phyloP scores from a whole-genome alignment of 2,113 vertebrate species.

The Vidua chalybeata region DNA sequence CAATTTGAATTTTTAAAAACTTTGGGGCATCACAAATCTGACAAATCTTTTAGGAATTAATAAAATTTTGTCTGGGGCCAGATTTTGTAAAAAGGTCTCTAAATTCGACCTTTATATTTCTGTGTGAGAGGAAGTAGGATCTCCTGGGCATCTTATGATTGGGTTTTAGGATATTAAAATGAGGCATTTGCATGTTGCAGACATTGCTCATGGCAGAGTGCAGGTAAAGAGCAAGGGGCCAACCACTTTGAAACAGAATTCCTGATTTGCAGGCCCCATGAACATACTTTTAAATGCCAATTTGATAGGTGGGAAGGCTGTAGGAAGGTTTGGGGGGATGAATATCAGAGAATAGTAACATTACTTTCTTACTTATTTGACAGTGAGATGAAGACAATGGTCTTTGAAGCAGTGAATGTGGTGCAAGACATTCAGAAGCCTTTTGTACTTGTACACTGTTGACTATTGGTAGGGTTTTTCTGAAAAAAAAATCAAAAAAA shows the following conservation, averaged over 20 bases:
- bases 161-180: not conserved
- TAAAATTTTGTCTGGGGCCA: not conserved
- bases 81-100: not conserved
- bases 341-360: not conserved
- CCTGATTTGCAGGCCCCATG: not conserved
- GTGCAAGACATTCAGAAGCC: not conserved
- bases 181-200: not conserved
- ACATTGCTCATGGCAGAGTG: not conserved
- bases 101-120: not conserved
- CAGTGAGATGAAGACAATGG: not conserved
- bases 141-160: not conserved
- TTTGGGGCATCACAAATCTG: not conserved
- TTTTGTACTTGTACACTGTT: not conserved
- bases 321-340: not conserved
- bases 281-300: not conserved
- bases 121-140: not conserved
- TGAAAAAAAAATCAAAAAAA: not conserved
- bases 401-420: not conserved
- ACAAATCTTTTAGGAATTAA: not conserved
- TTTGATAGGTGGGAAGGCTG: not conserved
- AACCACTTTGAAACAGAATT: not conserved
- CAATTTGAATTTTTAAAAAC: not conserved
- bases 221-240: slow-evolving; percentile 9
- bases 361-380: not conserved
- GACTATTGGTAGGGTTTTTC: not conserved